Evolutionary conservation across 1,140 invertebrate species (phyloP).

Genomic region (Drosophila rufa): DNA sequence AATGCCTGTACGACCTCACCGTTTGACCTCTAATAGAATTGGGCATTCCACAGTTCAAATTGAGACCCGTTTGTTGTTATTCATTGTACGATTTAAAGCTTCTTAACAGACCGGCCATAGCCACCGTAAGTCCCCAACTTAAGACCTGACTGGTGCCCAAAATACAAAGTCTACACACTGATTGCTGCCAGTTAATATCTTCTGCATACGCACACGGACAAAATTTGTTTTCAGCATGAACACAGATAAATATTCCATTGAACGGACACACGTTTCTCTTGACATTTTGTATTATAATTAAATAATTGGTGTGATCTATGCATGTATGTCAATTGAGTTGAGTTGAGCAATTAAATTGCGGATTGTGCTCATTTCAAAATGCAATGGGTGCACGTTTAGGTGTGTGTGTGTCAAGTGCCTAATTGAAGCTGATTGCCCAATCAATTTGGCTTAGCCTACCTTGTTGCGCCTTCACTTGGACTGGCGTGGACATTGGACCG

Average conservation of each 20-base stretch:
- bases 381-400: slow-evolving; percentile 18
- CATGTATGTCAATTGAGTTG: slow-evolving; percentile 64
- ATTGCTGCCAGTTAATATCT: slow-evolving; percentile 44
- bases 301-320: slow-evolving; percentile 80
- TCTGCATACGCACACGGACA: slow-evolving; percentile 1
- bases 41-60: slow-evolving; percentile 36
- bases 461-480: slow-evolving; percentile 98
- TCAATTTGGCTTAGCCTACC: slow-evolving; percentile 88
- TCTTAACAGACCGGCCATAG: slow-evolving; percentile 19
- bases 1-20: slow-evolving; percentile 3
- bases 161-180: slow-evolving; percentile 3
- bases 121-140: slow-evolving; percentile 20
- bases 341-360: slow-evolving; percentile 66
- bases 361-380: slow-evolving; percentile 46
- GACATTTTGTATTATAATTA: slow-evolving; percentile 72
- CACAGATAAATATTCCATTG: slow-evolving; percentile 59
- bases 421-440: slow-evolving; percentile 72
- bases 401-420: slow-evolving; percentile 43
- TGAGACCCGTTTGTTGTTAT: slow-evolving; percentile 6
- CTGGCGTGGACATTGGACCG: slow-evolving; percentile 95
- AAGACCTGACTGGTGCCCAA: slow-evolving; percentile 7
- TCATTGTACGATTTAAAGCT: slow-evolving; percentile 29
- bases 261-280: slow-evolving; percentile 44
- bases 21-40: slow-evolving; percentile 18
- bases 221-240: slow-evolving; percentile 7